phyloP scores from a whole-genome alignment of 2,113 vertebrate species.

The Tragelaphus imberbis region DNA sequence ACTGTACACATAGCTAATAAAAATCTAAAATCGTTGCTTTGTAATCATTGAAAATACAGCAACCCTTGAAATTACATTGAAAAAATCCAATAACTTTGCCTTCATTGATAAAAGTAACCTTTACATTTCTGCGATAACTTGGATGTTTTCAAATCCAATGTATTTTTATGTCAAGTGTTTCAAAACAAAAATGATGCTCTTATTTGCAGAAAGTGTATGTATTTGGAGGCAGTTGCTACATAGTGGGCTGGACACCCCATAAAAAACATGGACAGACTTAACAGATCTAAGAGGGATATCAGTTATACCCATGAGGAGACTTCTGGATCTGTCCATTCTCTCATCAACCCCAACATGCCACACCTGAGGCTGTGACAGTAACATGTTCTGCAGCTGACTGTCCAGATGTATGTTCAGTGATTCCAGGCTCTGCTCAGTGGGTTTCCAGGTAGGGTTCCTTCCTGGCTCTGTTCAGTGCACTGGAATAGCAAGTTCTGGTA shows the following conservation, averaged over 20 bases:
- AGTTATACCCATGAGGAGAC: neutral
- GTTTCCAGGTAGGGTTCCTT: neutral
- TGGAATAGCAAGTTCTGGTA: neutral
- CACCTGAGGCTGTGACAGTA: neutral
- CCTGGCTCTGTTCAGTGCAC: neutral
- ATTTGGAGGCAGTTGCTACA: neutral
- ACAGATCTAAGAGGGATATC: neutral
- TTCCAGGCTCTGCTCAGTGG: neutral
- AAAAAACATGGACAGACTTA: neutral
- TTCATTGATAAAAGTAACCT: neutral
- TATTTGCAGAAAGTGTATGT: neutral
- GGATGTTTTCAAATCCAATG: neutral
- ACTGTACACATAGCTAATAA: neutral
- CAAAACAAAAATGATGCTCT: neutral
- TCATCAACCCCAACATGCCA: neutral
- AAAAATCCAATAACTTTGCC: neutral
- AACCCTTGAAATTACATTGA: neutral
- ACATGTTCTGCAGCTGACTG: neutral
- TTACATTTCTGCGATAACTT: neutral
- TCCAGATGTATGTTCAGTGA: neutral
- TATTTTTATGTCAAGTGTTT: neutral
- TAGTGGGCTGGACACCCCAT: neutral
- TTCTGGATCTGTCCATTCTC: neutral
- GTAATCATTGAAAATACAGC: neutral
- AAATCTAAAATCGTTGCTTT: neutral